These are phyloP conservation scores for Nipponia nippon DNA, from an alignment of 2,113 vertebrate genomes.

Conservation along the genomic window DNA sequence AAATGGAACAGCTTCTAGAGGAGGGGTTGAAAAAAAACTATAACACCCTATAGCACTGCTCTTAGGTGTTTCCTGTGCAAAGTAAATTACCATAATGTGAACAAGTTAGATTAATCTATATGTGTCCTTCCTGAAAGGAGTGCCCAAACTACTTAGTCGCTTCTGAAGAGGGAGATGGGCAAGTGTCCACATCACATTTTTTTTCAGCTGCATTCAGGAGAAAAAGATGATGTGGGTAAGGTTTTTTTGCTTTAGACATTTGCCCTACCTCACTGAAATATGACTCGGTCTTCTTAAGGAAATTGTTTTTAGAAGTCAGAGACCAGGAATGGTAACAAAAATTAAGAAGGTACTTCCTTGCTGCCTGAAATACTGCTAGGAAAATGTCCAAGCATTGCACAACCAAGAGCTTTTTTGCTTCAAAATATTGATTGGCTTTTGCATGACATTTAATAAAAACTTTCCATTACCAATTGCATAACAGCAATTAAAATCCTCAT, in stretches of 20 bases:
- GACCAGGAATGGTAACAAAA: not conserved
- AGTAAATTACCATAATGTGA: not conserved
- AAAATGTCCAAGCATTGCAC: constrained; percentile 16
- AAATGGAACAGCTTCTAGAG: not conserved
- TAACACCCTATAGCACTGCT: not conserved
- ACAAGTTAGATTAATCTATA: not conserved
- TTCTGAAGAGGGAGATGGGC: not conserved
- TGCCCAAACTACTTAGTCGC: not conserved
- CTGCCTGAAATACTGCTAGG: not conserved
- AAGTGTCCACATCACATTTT: not conserved
- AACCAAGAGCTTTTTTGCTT: constrained; percentile 3
- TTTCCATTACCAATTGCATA: constrained; percentile 72
- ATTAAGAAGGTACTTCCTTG: not conserved
- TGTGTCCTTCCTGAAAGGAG: not conserved
- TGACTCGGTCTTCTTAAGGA: not conserved
- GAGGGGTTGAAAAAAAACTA: not conserved
- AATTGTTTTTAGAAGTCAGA: not conserved
- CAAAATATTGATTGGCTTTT: constrained; percentile 55
- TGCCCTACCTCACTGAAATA: not conserved
- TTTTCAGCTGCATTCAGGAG: not conserved
- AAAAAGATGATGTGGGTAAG: not conserved
- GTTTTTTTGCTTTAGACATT: not conserved
- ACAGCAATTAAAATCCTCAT: constrained; percentile 79
- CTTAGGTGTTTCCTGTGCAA: not conserved
- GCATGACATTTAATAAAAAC: constrained; percentile 70